These are phyloP conservation scores for Polia nebulosa DNA, from an alignment of 2,888 invertebrate genomes.

Conservation along the genomic window DNA sequence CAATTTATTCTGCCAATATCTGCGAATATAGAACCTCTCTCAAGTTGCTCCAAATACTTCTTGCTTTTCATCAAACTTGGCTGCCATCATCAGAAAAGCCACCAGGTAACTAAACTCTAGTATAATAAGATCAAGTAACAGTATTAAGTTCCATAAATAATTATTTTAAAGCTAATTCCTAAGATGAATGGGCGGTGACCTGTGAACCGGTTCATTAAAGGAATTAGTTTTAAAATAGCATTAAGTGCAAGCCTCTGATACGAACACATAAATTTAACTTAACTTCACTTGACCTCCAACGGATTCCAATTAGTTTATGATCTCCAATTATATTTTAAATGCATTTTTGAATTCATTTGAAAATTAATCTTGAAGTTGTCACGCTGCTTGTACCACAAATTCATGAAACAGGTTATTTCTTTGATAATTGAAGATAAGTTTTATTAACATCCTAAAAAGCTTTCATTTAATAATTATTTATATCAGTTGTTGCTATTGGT, in stretches of 20 bases:
- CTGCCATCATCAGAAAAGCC: background rate
- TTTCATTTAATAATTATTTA: background rate
- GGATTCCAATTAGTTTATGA: constrained; percentile 38
- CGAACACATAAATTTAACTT: constrained; percentile 43
- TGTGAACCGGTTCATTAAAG: constrained; percentile 38
- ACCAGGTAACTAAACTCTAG: background rate
- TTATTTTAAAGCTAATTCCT: constrained; percentile 26
- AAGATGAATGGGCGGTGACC: constrained; percentile 27
- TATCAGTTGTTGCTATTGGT: background rate
- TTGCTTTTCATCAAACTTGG: background rate
- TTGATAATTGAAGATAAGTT: constrained; percentile 13
- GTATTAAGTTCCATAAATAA: constrained; percentile 16
- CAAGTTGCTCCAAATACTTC: background rate
- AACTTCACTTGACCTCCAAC: constrained; percentile 45
- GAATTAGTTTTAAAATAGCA: constrained; percentile 35
- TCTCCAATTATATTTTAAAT: constrained; percentile 44
- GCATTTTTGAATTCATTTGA: constrained; percentile 32
- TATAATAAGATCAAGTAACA: background rate
- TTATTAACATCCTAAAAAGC: constrained; percentile 2
- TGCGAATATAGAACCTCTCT: background rate
- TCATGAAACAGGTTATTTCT: constrained; percentile 8
- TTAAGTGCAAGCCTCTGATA: constrained; percentile 10
- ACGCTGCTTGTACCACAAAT: background rate
- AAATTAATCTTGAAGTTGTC: constrained; percentile 19
- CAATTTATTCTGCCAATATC: too few species aligned